Conservation (phyloP, 2,888 invertebrate species). For the Drosophila greeni region DNA sequence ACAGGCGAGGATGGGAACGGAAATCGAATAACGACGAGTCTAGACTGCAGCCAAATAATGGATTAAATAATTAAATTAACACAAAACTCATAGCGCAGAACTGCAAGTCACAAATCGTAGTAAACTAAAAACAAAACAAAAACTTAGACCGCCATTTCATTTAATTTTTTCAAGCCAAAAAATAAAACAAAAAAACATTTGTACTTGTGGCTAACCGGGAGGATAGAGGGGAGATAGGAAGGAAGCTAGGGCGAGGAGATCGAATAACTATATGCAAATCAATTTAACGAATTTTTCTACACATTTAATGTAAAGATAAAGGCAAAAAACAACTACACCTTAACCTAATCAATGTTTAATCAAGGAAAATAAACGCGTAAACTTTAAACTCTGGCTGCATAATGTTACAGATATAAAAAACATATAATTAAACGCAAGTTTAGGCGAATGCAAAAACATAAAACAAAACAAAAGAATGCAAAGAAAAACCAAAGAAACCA, state of each 20-base stretch:
- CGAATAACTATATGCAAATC: conserved; percentile 64
- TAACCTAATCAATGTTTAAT: conserved; percentile 40
- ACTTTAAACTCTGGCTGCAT: conserved; percentile 34
- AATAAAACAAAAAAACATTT: conserved; percentile 22
- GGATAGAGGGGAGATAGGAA: conserved; percentile 11
- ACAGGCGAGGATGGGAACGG: conserved; percentile 31
- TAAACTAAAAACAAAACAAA: conserved; percentile 37
- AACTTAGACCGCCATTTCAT: conserved; percentile 41
- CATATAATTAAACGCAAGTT: conserved; percentile 22
- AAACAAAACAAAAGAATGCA: conserved; percentile 16
- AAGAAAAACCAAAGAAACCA: conserved; percentile 32
- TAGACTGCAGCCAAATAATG: conserved; percentile 71
- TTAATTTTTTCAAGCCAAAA: conserved; percentile 54
- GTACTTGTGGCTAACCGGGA: conserved; percentile 56
- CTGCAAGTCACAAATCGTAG: conserved; percentile 68
- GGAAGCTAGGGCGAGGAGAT: conserved; percentile 15
- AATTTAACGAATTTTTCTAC: conserved; percentile 74
- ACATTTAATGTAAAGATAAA: conserved; percentile 70
- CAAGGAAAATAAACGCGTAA: conserved; percentile 39
- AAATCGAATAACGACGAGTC: conserved; percentile 59
- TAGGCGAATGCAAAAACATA: conserved; percentile 31
- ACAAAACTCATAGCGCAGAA: conserved; percentile 46
- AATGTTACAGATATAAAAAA: conserved; percentile 15
- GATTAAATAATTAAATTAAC: conserved; percentile 31
- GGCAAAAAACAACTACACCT: conserved; percentile 35